phyloP scores from a whole-genome alignment of 1,140 invertebrate genomes.

The Orius laevigatus region DNA sequence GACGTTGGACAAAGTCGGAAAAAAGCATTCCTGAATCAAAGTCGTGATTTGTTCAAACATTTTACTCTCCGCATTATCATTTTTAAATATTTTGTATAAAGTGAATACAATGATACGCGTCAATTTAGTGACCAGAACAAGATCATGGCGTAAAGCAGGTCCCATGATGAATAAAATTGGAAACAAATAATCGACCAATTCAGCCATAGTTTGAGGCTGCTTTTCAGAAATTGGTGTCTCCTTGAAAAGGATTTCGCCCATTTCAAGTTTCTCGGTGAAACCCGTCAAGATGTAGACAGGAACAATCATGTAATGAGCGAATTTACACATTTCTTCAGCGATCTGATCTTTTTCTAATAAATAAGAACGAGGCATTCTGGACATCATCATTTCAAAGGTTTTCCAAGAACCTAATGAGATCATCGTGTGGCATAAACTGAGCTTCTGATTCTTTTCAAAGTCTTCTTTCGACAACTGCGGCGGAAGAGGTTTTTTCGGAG shows the following conservation, averaged over 20 bases:
- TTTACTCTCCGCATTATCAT: not conserved
- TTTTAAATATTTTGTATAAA: constrained; percentile 1
- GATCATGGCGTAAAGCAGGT: constrained; percentile 37
- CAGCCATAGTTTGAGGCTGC: constrained; percentile 27
- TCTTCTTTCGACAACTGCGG: constrained; percentile 38
- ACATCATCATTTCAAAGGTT: constrained; percentile 60
- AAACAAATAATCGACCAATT: constrained; percentile 31
- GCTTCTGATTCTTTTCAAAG: constrained; percentile 77
- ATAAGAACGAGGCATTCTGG: constrained; percentile 65
- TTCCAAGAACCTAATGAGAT: constrained; percentile 81
- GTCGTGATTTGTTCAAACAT: constrained; percentile 50
- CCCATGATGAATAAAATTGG: constrained; percentile 40
- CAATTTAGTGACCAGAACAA: constrained; percentile 31
- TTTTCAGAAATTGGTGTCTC: constrained; percentile 11
- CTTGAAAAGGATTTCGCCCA: not conserved
- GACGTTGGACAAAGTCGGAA: constrained; percentile 80
- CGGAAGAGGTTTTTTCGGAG: constrained; percentile 24
- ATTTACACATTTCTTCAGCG: constrained; percentile 54
- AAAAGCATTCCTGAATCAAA: constrained; percentile 67
- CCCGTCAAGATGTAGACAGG: constrained; percentile 59
- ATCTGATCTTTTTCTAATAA: constrained; percentile 63
- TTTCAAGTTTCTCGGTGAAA: not conserved
- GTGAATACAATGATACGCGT: not conserved
- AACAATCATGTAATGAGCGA: constrained; percentile 76
- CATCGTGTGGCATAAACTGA: constrained; percentile 78